These are phyloP conservation scores for Eumerus sabulonum DNA, from an alignment of 2,888 invertebrate genomes.

Conservation along the genomic window DNA sequence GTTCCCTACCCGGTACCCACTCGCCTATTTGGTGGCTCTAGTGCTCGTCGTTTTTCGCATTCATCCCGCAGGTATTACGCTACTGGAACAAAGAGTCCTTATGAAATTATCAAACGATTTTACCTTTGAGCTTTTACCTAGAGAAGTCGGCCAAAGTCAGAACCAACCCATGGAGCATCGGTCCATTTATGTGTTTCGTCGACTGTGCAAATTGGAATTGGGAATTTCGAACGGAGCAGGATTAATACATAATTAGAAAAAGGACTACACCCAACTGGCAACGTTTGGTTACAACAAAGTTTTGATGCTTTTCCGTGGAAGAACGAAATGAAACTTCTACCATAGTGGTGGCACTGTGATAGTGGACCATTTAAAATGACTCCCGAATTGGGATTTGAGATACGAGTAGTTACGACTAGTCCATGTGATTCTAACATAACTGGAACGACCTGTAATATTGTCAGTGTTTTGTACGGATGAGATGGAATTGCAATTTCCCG, in stretches of 20 bases:
- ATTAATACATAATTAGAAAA: conserved; percentile 54
- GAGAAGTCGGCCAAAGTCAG: neutral
- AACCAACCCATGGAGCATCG: neutral
- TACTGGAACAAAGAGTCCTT: conserved; percentile 32
- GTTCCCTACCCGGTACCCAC: neutral
- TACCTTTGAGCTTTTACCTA: conserved; percentile 41
- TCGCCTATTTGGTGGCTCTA: neutral
- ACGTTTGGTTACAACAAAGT: neutral
- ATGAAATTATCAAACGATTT: conserved; percentile 51
- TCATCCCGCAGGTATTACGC: conserved; percentile 45
- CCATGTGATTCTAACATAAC: neutral
- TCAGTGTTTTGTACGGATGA: neutral
- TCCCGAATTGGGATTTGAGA: too few species aligned
- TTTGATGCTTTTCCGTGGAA: conserved; percentile 9
- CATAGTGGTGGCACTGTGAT: neutral
- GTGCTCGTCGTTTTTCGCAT: conserved; percentile 4
- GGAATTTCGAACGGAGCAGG: conserved; percentile 39
- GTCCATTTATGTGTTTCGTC: conserved; percentile 19
- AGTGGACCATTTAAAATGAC: neutral
- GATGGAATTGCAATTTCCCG: conserved; percentile 18
- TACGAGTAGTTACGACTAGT: too few species aligned
- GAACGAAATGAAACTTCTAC: neutral
- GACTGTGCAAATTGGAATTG: conserved; percentile 45
- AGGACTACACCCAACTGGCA: conserved; percentile 28
- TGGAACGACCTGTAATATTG: conserved; percentile 1